These are phyloP conservation scores for Dendroctonus valens DNA, from an alignment of 1,140 invertebrate genomes.

Conservation along the genomic window DNA sequence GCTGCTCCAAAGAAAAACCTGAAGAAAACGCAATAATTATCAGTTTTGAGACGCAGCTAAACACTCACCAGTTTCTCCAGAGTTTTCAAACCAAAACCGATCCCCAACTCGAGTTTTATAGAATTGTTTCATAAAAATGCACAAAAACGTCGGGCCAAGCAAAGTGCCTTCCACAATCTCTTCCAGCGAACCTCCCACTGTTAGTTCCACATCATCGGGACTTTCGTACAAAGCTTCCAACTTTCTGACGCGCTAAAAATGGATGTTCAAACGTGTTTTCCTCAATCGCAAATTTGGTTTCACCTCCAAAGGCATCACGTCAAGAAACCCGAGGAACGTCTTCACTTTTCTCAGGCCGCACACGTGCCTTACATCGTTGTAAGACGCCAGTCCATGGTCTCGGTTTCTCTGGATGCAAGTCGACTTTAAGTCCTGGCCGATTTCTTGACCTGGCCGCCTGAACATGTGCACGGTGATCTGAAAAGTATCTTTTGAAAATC, in stretches of 20 bases:
- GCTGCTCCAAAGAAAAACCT: constrained; percentile 37
- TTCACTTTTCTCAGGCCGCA: constrained; percentile 73
- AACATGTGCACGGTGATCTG: constrained; percentile 79
- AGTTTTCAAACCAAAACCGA: constrained; percentile 79
- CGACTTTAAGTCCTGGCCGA: constrained; percentile 78
- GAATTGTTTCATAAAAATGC: constrained; percentile 87
- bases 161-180: constrained; percentile 70
- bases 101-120: constrained; percentile 79
- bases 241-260: neutral
- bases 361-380: constrained; percentile 76
- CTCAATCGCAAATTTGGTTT: neutral
- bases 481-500: neutral
- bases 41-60: neutral
- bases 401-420: constrained; percentile 85
- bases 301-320: constrained; percentile 61
- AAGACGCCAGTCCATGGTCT: constrained; percentile 83
- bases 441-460: constrained; percentile 58
- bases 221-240: constrained; percentile 59
- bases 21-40: neutral
- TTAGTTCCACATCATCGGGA: constrained; percentile 85
- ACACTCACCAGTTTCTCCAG: constrained; percentile 54
- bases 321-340: constrained; percentile 70
- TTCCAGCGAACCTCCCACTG: constrained; percentile 82
- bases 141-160: constrained; percentile 88
- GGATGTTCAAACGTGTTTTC: neutral